Evolutionary conservation across 2,797 vertebrate species (phyloP).

Genomic region (Esox masquinongy): DNA sequence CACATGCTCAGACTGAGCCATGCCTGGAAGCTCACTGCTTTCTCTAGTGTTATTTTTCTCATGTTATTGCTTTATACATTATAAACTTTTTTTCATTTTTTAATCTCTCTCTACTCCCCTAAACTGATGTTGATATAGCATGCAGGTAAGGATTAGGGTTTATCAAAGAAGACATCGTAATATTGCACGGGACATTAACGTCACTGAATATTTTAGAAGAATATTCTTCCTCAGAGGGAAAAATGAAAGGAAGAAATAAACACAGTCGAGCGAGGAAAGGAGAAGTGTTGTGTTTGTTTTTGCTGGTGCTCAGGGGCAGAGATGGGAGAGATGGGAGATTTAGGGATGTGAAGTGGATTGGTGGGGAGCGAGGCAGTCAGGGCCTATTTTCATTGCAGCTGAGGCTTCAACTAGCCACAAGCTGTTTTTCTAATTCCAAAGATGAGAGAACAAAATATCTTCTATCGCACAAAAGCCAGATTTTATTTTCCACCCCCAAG

Average conservation of each 20-base stretch:
- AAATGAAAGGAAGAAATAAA: slow-evolving; percentile 66
- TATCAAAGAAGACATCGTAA: slow-evolving; percentile 68
- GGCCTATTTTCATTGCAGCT: slow-evolving; percentile 67
- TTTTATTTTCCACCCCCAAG: slow-evolving; percentile 49
- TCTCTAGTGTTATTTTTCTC: neutral
- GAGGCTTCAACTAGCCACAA: slow-evolving; percentile 71
- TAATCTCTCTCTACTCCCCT: slow-evolving; percentile 36
- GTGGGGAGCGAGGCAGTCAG: slow-evolving; percentile 64
- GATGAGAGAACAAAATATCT: slow-evolving; percentile 70
- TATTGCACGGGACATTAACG: slow-evolving; percentile 64
- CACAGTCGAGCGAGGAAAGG: slow-evolving; percentile 38
- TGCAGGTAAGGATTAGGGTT: slow-evolving; percentile 67
- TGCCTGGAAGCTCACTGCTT: neutral
- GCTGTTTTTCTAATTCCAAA: slow-evolving; percentile 73
- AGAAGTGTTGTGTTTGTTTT: slow-evolving; percentile 71
- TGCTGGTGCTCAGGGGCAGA: slow-evolving; percentile 69
- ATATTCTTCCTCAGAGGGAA: slow-evolving; percentile 61
- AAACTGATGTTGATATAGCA: slow-evolving; percentile 57
- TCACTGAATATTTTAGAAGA: slow-evolving; percentile 67
- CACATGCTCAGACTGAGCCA: neutral
- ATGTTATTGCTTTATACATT: neutral
- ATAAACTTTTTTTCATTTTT: neutral
- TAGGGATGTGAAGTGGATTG: slow-evolving; percentile 69
- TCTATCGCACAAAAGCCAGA: slow-evolving; percentile 52
- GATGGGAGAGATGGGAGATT: slow-evolving; percentile 66